Base-by-base conservation (phyloP, 2,797 vertebrate species). In the Mormyrus proboscirostris region DNA sequence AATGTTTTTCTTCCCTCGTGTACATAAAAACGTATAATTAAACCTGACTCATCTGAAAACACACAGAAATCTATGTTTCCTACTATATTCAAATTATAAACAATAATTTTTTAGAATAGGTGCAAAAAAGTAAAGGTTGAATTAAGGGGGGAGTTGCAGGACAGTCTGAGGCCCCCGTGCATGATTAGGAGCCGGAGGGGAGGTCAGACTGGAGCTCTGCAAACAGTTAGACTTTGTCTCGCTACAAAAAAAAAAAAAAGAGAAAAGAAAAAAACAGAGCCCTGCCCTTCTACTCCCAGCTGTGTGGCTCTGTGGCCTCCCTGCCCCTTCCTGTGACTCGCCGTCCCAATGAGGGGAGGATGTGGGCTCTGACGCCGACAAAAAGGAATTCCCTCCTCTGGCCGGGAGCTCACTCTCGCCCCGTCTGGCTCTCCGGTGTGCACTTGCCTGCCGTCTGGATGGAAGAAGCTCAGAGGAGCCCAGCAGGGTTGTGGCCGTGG, bases 331-430 rank as follows among this genome's bases (percentile, higher is more conserved):
- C 95, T 96, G 95, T 95, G 94, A 93, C 93, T 92, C 79, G 90
- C 90, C 50, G 84, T 38, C 16, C 50, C 84, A 25, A 25, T 12
- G 79, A 90, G 88, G 88, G 92, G 92, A 93, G 93, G 94, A 93
- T 88, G 89, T 91, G 91, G 92, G 89, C 93, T 95, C 95, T 96
- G 95, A 96, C 95, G 95, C 95, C 94, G 95, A 95, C 95, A 96
- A 95, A 95, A 94, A 96, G 96, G 96, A 96, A 95, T 96, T 95
- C 96, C 96, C 96, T 94, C 92, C 94, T 92, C 95, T 89, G 86
- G 73, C 86, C 8, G 53, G 76, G 89, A 90, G 86, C 92, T 94
- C 94, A 95, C 94, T 94, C 93, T 94, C 92, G 94, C 93, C 92
- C 94, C 90, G 94, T 95, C 95, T 95, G 95, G 94, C 94, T 95